Percentiles rank a stretch among this genome's conserved stretches.
Evolutionary conservation across 2,888 invertebrate genomes (phyloP).

Genomic region (Phaedon cochleariae): DNA sequence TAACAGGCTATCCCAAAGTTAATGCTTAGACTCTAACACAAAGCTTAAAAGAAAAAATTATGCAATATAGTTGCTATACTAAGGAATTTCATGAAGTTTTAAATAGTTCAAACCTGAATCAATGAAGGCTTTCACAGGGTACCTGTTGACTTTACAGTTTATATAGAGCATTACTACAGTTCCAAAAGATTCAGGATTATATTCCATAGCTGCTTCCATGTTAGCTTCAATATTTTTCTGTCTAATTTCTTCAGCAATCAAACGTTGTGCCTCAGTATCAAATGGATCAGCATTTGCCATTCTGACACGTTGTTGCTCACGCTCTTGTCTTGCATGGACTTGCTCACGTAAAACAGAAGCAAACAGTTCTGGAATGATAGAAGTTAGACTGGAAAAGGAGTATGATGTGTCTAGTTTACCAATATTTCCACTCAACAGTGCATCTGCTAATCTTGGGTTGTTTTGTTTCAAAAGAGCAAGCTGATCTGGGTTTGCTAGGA

Average conservation of each 20-base stretch:
- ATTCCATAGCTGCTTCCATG: slow-evolving; percentile 99
- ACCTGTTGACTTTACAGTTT: slow-evolving; percentile 95
- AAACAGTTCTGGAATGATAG: slow-evolving; percentile 73
- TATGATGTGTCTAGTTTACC: slow-evolving; percentile 61
- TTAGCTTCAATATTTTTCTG: slow-evolving; percentile 97
- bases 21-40: no score
- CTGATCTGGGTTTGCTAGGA: slow-evolving; percentile 89
- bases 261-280: slow-evolving; percentile 91
- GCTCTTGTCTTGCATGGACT: slow-evolving; percentile 80
- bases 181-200: slow-evolving; percentile 98
- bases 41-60: no score
- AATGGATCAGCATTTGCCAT: slow-evolving; percentile 96
- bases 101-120: slow-evolving; percentile 74
- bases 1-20: no score
- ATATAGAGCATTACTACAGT: slow-evolving; percentile 98
- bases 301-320: slow-evolving; percentile 83
- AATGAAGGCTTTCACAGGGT: slow-evolving; percentile 97
- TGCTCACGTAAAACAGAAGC: slow-evolving; percentile 82
- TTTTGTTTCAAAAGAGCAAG: slow-evolving; percentile 90
- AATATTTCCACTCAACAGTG: slow-evolving; percentile 83
- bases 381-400: background rate
- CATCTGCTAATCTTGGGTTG: slow-evolving; percentile 92
- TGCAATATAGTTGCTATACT: slow-evolving; percentile 40
- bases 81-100: background rate
- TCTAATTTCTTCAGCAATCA: slow-evolving; percentile 95